Evolutionary conservation across 2,888 invertebrate genomes (phyloP).

Genomic region (Drosophila paramelanica): DNA sequence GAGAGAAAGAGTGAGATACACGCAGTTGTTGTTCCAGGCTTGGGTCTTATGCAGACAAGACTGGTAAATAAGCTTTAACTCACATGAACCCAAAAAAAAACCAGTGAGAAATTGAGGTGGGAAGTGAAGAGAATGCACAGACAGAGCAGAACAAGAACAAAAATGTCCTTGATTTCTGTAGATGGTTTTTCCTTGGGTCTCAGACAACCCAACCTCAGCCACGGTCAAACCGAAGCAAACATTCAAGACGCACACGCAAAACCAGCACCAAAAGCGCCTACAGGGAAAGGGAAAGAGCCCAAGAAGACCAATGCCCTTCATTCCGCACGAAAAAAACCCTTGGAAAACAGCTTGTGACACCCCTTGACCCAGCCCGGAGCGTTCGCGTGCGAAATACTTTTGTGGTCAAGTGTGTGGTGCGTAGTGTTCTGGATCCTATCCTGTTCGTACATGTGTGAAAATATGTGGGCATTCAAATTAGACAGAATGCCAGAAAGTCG

Average conservation of each 20-base stretch:
- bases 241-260: conserved; percentile 16
- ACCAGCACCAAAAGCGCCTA: conserved; percentile 17
- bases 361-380: conserved; percentile 40
- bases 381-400: conserved; percentile 63
- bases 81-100: conserved; percentile 48
- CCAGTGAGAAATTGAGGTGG: conserved; percentile 11
- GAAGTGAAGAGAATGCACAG: background rate
- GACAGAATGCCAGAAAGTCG: conserved; percentile 13
- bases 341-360: conserved; percentile 20
- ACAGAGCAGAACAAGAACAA: background rate
- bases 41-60: conserved; percentile 26
- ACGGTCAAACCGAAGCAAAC: conserved; percentile 20
- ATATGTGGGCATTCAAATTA: conserved; percentile 50
- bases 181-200: conserved; percentile 17
- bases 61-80: conserved; percentile 13
- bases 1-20: background rate
- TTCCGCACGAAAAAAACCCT: conserved; percentile 6
- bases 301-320: background rate
- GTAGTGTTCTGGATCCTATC: conserved; percentile 7
- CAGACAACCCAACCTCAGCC: conserved; percentile 24
- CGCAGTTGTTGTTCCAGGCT: conserved; percentile 1
- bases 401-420: conserved; percentile 44
- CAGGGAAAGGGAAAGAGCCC: conserved; percentile 8
- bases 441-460: background rate
- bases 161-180: conserved; percentile 34